Base-by-base conservation (phyloP, 2,113 vertebrate genomes). In the Toxotes chatareus region DNA sequence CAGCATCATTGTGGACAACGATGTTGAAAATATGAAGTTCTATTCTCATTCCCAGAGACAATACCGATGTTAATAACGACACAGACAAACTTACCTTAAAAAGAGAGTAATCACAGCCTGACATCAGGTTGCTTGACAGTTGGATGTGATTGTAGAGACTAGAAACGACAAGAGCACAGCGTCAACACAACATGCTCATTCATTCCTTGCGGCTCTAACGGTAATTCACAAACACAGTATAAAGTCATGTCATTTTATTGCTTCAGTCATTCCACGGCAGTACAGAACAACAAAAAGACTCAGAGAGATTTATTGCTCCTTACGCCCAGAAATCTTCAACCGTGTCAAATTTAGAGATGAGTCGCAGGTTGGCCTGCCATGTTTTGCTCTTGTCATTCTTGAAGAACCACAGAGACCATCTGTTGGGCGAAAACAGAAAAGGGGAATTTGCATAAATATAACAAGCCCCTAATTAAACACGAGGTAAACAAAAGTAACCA, bases 311-410 rank as follows among this genome's bases (percentile, higher is more conserved):
- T 76, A 82, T 59, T 40, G 72, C 90, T 93, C 94, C 98, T 97
- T 99, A 99, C 98, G 98, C 98, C 98, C 98, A 99, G 91, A 99
- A 99, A 91, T 99, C 98, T 95, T 99, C 98, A 92, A 99, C 98
- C 53, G 98, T 99, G 94, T 99, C 98, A 84, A 99, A 98, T 89
- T 99, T 99, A 63, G 98, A 99, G 93, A 99, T 99, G 94, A 99
- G 96, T 75, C 97, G 97, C 93, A 99, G 96, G 93, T 99, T 99
- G 90, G 98, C 97, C 95, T 99, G 98, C 98, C 98, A 99, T 89
- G 98, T 99, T 97, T 99, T 99, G 95, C 96, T 99, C 96, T 99
- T 99, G 94, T 99, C 98, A 93, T 98, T 99, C 95, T 99, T 99
- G 94, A 98, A 99, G 95, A 99, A 99, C 98, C 98, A 99, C 90